These are phyloP conservation scores for Trachymyrmex cornetzi DNA, from an alignment of 1,140 invertebrate species.

Conservation along the genomic window DNA sequence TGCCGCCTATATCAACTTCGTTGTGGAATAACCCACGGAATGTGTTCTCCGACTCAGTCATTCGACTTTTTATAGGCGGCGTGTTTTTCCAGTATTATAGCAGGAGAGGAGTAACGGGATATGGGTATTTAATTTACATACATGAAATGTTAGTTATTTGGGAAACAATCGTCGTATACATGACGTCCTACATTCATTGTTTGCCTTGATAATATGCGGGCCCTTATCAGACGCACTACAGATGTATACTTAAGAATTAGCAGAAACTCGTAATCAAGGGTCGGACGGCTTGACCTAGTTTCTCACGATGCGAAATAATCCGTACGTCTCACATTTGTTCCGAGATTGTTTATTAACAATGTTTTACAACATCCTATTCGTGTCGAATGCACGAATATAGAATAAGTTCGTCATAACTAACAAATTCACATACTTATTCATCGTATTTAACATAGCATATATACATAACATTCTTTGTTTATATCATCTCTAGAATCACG, in stretches of 20 bases:
- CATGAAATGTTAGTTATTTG: slow-evolving; percentile 32
- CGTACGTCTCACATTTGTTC: neutral
- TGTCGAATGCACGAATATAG: slow-evolving; percentile 6
- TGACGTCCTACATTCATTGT: slow-evolving; percentile 10
- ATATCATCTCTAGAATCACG: slow-evolving; percentile 21
- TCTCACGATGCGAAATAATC: neutral
- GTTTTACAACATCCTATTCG: slow-evolving; percentile 64
- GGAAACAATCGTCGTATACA: neutral
- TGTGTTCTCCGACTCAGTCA: neutral
- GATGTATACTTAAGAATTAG: slow-evolving; percentile 24
- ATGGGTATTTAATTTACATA: slow-evolving; percentile 26
- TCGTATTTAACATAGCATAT: slow-evolving; percentile 55
- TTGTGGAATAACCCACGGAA: neutral
- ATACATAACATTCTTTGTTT: slow-evolving; percentile 39
- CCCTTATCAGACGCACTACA: slow-evolving; percentile 8
- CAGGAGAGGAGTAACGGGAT: slow-evolving; percentile 4
- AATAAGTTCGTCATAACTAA: slow-evolving; percentile 22
- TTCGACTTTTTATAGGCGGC: slow-evolving; percentile 25
- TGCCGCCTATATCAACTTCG: neutral
- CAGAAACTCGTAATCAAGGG: neutral
- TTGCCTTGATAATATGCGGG: slow-evolving; percentile 54
- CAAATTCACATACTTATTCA: slow-evolving; percentile 39
- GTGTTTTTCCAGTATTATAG: slow-evolving; percentile 18
- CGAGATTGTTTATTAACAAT: slow-evolving; percentile 74
- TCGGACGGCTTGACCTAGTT: neutral